Evolutionary conservation across 30 jellyfish, hydroid and myxozoan species (phyloP).

Genomic region (Clytia hemisphaerica): DNA sequence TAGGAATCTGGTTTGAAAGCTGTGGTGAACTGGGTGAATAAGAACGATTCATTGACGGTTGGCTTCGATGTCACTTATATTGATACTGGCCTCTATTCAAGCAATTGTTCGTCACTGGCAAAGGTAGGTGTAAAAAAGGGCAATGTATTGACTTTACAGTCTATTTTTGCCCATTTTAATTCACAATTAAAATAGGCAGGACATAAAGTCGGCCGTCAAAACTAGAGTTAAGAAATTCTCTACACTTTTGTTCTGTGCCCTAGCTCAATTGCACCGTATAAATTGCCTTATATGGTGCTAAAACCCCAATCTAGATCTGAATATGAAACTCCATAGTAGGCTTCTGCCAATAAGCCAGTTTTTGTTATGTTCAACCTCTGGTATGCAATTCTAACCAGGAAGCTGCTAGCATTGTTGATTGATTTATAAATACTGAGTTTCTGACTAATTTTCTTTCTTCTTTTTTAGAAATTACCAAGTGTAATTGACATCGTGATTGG

Average conservation of each 20-base stretch:
- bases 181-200: too few species aligned
- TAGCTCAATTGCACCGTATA: too few species aligned
- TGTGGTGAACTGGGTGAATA: constrained; percentile 73
- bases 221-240: too few species aligned
- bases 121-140: too few species aligned
- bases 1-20: constrained; percentile 74
- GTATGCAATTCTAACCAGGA: too few species aligned
- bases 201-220: too few species aligned
- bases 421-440: background rate
- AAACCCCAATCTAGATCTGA: background rate
- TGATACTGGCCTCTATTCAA: constrained; percentile 52
- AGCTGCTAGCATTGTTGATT: too few species aligned
- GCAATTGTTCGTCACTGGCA: constrained; percentile 48
- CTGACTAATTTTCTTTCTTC: background rate
- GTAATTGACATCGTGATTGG: constrained; percentile 70
- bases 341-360: background rate
- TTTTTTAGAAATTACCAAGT: constrained; percentile 47
- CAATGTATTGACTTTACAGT: too few species aligned
- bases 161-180: too few species aligned
- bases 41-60: constrained; percentile 51
- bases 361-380: too few species aligned
- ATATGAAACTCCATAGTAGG: background rate
- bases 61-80: constrained; percentile 51
- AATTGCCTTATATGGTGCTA: too few species aligned
- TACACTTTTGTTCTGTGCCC: too few species aligned